Base-by-base conservation (phyloP, 2,113 vertebrate genomes). In the Tympanuchus pallidicinctus region DNA sequence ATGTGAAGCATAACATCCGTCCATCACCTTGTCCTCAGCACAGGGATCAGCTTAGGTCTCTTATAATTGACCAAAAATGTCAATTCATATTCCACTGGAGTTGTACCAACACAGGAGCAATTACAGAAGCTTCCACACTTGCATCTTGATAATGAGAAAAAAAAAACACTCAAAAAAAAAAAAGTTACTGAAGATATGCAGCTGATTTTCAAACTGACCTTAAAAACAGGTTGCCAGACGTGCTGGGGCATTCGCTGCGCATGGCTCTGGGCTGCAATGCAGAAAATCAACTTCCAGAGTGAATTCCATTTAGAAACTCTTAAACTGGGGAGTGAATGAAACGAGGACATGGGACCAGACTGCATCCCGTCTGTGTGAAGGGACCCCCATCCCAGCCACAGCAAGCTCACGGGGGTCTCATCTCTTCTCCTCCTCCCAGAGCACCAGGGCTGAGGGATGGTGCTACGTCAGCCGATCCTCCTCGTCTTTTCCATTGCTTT, bases 361-460 rank as follows among this genome's bases (percentile, higher is more conserved):
- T 0, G 0, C 36, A 36, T 25, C 76, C 5, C 2, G 2, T 0
- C 1, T 27, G 27, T 17, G 10, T 10, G 8, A 0, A 32, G 67
- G 36, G 76, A 21, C 36, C 64, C 69, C 70, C 70, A 36, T 4
- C 22, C 32, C 11, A 3, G 16, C 42, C 64, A 81, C 34, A 4
- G 15, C 24, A 73, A 83, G 36, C 30, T 42, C 36, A 6, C 0
- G 2, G 18, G 10, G 13, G 42, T 64, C 52, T 59, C 54, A 40
- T 32, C 19, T 61, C 70, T 66, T 71, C 82, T 14, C 36, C 59
- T 64, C 64, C 54, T 84, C 45, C 89, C 42, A 1, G 6, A 81
- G 64, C 40, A 69, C 80, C 66, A 25, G 30, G 77, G 73, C 79
- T 50, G 25, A 40, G 63, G 75, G 81, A 92, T 64, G 54, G 64